Conservation (phyloP, 1,140 invertebrate species). For the Lordiphosa clarofinis region DNA sequence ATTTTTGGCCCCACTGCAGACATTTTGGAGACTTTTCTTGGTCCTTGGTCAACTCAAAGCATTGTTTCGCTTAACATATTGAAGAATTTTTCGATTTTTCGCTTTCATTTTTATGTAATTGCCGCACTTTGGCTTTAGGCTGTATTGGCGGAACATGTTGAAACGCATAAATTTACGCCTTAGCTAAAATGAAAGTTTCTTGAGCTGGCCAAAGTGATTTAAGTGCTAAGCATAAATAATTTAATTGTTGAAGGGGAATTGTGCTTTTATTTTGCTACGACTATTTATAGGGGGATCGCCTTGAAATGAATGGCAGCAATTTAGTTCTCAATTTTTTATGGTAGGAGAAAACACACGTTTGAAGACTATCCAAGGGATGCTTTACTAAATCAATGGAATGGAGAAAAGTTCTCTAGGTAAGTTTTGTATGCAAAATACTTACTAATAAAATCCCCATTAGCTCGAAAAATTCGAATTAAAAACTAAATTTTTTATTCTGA, state of each 20-base stretch:
- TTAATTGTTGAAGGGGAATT: conserved; percentile 8
- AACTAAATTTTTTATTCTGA: too few relatives aligned
- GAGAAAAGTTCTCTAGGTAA: too few relatives aligned
- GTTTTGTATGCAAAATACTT: too few relatives aligned
- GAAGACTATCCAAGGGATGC: too few relatives aligned
- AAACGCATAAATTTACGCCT: conserved; percentile 19
- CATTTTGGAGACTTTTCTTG: conserved; percentile 50
- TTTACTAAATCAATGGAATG: too few relatives aligned
- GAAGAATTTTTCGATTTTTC: conserved; percentile 1
- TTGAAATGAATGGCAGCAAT: not conserved
- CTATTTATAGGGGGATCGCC: conserved; percentile 11
- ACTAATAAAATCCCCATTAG: too few relatives aligned
- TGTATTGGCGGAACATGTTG: not conserved
- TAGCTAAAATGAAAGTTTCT: not conserved
- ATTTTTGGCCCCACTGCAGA: conserved; percentile 59
- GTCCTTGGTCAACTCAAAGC: conserved; percentile 45
- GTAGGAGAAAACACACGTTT: not conserved
- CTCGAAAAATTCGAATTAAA: too few relatives aligned
- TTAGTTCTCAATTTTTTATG: conserved; percentile 3
- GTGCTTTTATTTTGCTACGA: conserved; percentile 1
- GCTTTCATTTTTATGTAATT: conserved; percentile 38
- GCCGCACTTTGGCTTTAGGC: conserved; percentile 10
- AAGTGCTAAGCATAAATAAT: not conserved
- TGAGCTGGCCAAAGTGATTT: not conserved
- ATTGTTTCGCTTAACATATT: conserved; percentile 20